These are phyloP conservation scores for Alligator sinensis DNA, from an alignment of 2,113 vertebrate genomes.

Conservation along the genomic window DNA sequence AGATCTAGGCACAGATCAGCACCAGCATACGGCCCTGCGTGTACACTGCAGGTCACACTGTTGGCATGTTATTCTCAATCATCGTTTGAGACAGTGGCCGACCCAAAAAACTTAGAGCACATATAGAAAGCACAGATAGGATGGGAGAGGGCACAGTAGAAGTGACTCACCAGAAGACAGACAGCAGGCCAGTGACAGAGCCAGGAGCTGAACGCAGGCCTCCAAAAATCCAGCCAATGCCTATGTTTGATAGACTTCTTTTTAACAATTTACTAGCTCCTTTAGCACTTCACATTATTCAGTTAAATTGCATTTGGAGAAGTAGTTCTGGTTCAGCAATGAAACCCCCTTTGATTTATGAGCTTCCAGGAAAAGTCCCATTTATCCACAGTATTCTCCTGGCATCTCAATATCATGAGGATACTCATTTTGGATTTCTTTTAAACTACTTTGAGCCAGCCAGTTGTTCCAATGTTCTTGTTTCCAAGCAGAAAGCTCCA, in stretches of 20 bases:
- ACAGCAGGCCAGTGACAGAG: not conserved
- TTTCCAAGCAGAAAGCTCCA: not conserved
- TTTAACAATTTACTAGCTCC: not conserved
- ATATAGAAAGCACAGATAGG: not conserved
- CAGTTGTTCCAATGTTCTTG: not conserved
- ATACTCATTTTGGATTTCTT: not conserved
- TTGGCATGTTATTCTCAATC: not conserved
- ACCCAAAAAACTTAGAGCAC: not conserved
- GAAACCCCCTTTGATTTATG: not conserved
- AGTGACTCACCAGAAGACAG: not conserved
- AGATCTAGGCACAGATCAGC: not conserved
- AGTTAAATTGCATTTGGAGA: not conserved
- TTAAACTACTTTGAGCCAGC: no score
- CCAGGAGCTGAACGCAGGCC: not conserved
- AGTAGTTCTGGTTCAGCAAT: not conserved
- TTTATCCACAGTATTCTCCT: not conserved
- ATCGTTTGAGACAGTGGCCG: not conserved
- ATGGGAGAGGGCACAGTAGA: not conserved
- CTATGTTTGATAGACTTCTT: not conserved
- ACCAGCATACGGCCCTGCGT: not conserved
- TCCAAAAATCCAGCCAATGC: not conserved
- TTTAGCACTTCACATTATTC: not conserved
- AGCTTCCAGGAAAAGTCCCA: not conserved
- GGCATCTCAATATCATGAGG: not conserved
- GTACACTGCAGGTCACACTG: not conserved